Conservation (phyloP, 2,888 invertebrate species). For the Hymenopus coronatus region DNA sequence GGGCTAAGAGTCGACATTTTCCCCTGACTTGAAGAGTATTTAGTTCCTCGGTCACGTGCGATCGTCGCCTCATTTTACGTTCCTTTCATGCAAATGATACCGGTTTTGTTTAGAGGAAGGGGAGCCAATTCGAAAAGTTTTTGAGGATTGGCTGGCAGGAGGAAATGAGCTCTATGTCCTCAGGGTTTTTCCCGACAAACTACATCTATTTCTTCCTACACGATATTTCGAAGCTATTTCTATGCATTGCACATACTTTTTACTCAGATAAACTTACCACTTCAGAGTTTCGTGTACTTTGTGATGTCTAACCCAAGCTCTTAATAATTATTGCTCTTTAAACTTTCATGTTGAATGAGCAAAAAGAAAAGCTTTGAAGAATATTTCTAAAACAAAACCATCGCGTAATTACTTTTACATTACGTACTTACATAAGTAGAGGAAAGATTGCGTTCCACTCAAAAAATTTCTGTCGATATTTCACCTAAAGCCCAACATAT, state of each 20-base stretch:
- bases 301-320: neutral
- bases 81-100: neutral
- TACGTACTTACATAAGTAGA: no score
- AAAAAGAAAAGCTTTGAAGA: no score
- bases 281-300: neutral
- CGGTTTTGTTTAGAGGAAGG: neutral
- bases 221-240: neutral
- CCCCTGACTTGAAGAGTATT: neutral
- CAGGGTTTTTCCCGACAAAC: neutral
- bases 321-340: neutral
- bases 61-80: neutral
- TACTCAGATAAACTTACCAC: neutral
- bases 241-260: neutral
- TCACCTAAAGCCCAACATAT: no score
- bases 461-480: no score
- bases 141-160: neutral
- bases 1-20: neutral
- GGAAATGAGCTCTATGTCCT: neutral
- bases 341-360: neutral
- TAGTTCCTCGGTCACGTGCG: neutral
- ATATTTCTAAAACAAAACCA: no score
- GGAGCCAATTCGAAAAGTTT: neutral
- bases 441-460: no score
- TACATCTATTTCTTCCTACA: neutral
- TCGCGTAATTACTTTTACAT: no score